Base-by-base conservation (phyloP, 2,888 invertebrate genomes). In the Polyommatus iphigenia region DNA sequence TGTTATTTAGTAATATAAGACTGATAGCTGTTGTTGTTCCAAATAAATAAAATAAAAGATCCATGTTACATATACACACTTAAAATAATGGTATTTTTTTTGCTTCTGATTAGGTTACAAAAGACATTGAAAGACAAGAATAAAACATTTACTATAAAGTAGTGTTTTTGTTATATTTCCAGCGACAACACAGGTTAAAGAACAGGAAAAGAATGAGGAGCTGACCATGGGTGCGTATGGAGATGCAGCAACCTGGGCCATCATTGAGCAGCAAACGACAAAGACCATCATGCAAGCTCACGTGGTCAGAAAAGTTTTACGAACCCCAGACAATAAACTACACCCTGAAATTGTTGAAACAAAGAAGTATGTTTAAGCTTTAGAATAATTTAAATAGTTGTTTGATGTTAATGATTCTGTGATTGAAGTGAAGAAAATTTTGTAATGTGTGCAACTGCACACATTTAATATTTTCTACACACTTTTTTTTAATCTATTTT, bases 261-360 rank as follows among this genome's bases (percentile, higher is more conserved):
- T 91, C 0, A 79, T 92, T 3, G 92, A 93, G 79, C 87, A 88
- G 24, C 82, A 84, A 2, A 83, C 87, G 0, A 88, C 89, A 0
- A 92, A 91, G 76, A 87, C 86, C 0, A 32, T 90, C 4, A 87
- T 86, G 0, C 91, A 91, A 76, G 82, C 83, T 0, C 83, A 88
- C 76, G 86, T 87, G 0, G 89, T 93, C 0, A 87, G 86, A 62
- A 78, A 76, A 0, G 81, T 92, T 0, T 80, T 93, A 0, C 86
- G 85, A 0, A 79, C 88, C 0, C 83, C 86, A 0, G 83, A 88
- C 59, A 80, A 78, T 0, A 80, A 78, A 0, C 81, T 92, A 10
- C 85, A 87, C 1, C 85, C 87, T 0, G 87, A 87, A 46, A 81
- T 89, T 77, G 5, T 85, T 0, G 86, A 88, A 2, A 87, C 87